These are phyloP conservation scores for Calameuta idolon DNA, from an alignment of 2,888 invertebrate genomes.

Conservation along the genomic window DNA sequence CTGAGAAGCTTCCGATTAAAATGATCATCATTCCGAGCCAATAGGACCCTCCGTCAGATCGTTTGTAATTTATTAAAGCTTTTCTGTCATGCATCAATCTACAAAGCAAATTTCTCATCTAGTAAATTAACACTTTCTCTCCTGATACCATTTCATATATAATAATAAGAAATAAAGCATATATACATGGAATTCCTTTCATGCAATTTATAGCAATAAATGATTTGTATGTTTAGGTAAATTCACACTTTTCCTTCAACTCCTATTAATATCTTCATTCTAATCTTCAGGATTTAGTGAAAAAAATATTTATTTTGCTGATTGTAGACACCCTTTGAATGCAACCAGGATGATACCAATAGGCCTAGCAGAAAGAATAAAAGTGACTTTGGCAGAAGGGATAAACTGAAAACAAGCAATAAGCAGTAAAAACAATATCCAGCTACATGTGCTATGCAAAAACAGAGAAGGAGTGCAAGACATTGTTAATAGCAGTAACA, in stretches of 20 bases:
- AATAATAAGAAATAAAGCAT: not conserved
- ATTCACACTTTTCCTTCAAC: not conserved
- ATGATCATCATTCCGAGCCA: not conserved
- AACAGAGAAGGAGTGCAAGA: not conserved
- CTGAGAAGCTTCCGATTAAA: constrained; percentile 7
- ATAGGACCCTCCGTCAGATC: not conserved
- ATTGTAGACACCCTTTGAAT: not conserved
- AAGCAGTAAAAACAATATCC: not conserved
- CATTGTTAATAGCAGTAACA: not conserved
- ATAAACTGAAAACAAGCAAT: not conserved
- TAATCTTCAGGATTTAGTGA: not conserved
- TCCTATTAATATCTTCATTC: not conserved
- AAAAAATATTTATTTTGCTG: not conserved
- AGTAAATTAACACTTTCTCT: not conserved
- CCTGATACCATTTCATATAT: not conserved
- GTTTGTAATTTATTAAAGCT: too few relatives aligned
- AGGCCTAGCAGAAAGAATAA: not conserved
- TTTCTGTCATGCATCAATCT: too few relatives aligned
- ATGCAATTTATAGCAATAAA: not conserved
- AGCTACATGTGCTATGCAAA: not conserved
- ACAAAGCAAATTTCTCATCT: not conserved
- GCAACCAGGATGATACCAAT: not conserved
- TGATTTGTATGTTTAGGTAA: not conserved
- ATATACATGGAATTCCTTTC: not conserved
- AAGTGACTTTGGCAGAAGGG: too few relatives aligned